A percentile compares a stretch with the other conserved stretches of the same genome.
Conservation (phyloP, 2,113 vertebrate genomes). For the Psephotus haematonotus region DNA sequence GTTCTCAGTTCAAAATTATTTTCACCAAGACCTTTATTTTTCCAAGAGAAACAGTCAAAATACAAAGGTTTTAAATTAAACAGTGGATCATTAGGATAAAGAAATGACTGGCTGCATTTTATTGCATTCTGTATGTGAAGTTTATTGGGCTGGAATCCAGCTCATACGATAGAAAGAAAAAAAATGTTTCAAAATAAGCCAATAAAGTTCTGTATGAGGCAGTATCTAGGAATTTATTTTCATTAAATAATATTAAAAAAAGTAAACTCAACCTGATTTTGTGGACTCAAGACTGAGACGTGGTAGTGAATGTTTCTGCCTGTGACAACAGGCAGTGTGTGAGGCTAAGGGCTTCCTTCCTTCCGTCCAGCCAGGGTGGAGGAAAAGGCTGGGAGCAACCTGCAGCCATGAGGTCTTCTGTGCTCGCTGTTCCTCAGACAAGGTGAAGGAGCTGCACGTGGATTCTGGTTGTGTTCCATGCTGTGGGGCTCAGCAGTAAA, state of each 20-base stretch:
- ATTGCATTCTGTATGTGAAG: background rate
- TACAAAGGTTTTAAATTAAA: background rate
- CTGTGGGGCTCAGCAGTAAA: background rate
- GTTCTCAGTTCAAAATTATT: background rate
- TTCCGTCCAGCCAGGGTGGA: background rate
- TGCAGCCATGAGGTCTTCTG: background rate
- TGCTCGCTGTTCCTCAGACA: background rate
- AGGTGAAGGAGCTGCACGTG: background rate
- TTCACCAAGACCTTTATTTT: background rate
- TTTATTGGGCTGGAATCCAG: background rate
- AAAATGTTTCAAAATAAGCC: background rate
- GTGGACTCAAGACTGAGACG: background rate
- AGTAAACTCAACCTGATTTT: background rate
- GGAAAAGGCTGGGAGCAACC: background rate
- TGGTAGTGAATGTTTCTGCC: background rate
- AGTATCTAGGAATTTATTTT: background rate
- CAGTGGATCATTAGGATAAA: background rate
- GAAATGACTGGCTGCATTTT: background rate
- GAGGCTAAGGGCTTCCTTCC: background rate
- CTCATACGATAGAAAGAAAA: background rate
- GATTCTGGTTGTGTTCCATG: accelerated
- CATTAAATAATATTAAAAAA: background rate
- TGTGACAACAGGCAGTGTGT: accelerated
- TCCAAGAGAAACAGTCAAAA: background rate
- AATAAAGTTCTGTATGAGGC: background rate